Evolutionary conservation across 2,888 invertebrate genomes (phyloP).

Genomic region (Physocephala rufipes): DNA sequence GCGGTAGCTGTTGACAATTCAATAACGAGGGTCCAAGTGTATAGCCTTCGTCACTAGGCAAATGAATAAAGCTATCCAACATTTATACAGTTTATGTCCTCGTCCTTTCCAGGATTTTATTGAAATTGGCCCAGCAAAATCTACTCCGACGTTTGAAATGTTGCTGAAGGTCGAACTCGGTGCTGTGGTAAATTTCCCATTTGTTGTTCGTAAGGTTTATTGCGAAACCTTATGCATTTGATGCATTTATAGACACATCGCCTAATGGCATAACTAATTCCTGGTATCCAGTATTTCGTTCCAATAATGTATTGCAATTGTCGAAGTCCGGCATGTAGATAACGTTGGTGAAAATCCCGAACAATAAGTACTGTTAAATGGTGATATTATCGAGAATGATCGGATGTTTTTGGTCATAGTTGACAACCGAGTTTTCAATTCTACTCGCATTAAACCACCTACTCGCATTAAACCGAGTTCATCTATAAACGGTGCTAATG

Average conservation of each 20-base stretch:
- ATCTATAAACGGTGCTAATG: conserved; percentile 10
- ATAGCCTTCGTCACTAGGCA: conserved; percentile 51
- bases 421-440: not conserved
- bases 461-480: not conserved
- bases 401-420: conserved; percentile 43
- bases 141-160: conserved; percentile 46
- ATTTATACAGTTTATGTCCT: conserved; percentile 50
- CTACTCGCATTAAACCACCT: too few species aligned
- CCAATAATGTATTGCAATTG: conserved; percentile 40
- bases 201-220: conserved; percentile 38
- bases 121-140: conserved; percentile 46
- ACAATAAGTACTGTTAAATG: conserved; percentile 37
- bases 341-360: conserved; percentile 32
- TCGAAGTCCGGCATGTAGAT: conserved; percentile 40
- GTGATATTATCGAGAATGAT: conserved; percentile 40
- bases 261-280: conserved; percentile 30
- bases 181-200: conserved; percentile 44
- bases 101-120: conserved; percentile 42
- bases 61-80: conserved; percentile 49
- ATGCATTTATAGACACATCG: conserved; percentile 39
- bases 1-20: conserved; percentile 43
- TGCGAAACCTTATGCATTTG: conserved; percentile 37
- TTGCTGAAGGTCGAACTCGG: conserved; percentile 39
- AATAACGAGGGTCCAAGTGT: conserved; percentile 35
- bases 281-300: conserved; percentile 39